phyloP scores from a whole-genome alignment of 2,888 invertebrate species.

The Drosophila atroscutellata region DNA sequence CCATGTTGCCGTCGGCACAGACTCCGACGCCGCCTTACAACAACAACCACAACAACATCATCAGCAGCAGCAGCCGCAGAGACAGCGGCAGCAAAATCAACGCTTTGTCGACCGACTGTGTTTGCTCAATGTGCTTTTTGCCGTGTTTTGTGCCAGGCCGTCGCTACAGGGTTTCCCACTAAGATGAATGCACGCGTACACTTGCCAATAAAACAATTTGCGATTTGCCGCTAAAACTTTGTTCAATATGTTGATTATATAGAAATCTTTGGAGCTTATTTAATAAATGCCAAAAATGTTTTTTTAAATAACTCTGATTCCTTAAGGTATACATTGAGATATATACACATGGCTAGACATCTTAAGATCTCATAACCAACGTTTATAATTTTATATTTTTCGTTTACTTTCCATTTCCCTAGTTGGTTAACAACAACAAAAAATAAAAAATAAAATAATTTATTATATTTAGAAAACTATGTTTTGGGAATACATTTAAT shows the following conservation, averaged over 20 bases:
- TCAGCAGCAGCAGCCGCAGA: slow-evolving; percentile 37
- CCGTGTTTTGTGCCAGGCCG: slow-evolving; percentile 49
- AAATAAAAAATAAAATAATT: neutral
- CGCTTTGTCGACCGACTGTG: slow-evolving; percentile 64
- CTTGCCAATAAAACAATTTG: neutral
- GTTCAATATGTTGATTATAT: neutral
- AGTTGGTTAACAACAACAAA: neutral
- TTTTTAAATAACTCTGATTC: neutral
- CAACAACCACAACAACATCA: slow-evolving; percentile 32
- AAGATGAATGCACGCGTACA: neutral
- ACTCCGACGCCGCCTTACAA: slow-evolving; percentile 69
- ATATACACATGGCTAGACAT: too few relatives aligned
- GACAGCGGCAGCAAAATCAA: slow-evolving; percentile 53
- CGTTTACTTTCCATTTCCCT: too few relatives aligned
- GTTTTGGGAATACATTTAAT: neutral
- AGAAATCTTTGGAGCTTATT: neutral
- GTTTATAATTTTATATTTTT: neutral
- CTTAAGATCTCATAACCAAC: neutral
- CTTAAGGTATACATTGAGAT: too few relatives aligned
- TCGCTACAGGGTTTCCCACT: slow-evolving; percentile 48
- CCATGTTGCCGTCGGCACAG: slow-evolving; percentile 72
- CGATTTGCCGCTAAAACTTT: neutral
- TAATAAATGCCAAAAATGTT: neutral
- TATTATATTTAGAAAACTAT: neutral
- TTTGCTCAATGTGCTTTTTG: slow-evolving; percentile 70